Evolutionary conservation across 2,797 vertebrate species (phyloP).

Genomic region (Urophycis tenuis): DNA sequence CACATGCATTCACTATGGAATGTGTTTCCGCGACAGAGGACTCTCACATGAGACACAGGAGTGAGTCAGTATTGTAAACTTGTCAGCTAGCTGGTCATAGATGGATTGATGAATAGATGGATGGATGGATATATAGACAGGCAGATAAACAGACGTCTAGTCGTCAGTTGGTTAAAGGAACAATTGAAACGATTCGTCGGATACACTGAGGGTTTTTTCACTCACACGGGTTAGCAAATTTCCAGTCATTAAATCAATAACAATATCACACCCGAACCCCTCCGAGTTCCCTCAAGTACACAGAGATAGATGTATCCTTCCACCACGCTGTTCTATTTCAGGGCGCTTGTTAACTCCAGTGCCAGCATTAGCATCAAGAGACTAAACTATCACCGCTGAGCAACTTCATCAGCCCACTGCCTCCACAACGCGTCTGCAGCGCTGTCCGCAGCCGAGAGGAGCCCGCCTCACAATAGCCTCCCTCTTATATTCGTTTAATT

Average conservation of each 20-base stretch:
- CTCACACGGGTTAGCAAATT: background rate
- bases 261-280: constrained; percentile 2
- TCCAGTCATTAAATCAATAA: background rate
- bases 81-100: constrained; percentile 13
- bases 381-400: constrained; percentile 21
- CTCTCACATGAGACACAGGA: background rate
- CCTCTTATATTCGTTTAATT: constrained; percentile 47
- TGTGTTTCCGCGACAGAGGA: background rate
- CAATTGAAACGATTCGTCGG: background rate
- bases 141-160: background rate
- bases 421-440: constrained; percentile 16
- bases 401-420: constrained; percentile 12
- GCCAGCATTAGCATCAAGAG: constrained; percentile 16
- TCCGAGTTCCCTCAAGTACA: constrained; percentile 9
- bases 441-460: constrained; percentile 20
- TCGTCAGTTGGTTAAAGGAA: no score
- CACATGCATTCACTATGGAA: background rate
- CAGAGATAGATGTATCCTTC: constrained; percentile 27
- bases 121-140: background rate
- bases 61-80: constrained; percentile 14
- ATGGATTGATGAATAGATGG: background rate
- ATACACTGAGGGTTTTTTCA: background rate
- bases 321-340: constrained; percentile 33
- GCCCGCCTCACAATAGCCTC: constrained; percentile 40
- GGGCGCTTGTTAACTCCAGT: constrained; percentile 31